Evolutionary conservation across 2,888 invertebrate genomes (phyloP).

Genomic region (Platycheirus albimanus): DNA sequence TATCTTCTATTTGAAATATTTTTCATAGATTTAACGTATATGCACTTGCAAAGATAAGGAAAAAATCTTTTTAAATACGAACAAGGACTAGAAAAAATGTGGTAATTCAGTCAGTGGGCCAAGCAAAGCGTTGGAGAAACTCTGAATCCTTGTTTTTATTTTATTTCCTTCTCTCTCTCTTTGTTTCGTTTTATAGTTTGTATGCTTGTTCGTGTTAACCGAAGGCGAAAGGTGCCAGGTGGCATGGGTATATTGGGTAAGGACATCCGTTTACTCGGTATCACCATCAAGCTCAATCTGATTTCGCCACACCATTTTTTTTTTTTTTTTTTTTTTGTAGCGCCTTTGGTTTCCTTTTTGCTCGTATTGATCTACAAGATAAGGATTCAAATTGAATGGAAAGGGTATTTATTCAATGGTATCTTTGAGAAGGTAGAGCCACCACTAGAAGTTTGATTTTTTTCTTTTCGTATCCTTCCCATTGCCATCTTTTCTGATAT

Average conservation of each 20-base stretch:
- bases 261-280: conserved; percentile 62
- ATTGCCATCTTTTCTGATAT: conserved; percentile 10
- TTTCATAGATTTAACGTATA: not conserved
- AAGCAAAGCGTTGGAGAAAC: not conserved
- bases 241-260: conserved; percentile 33
- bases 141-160: not conserved
- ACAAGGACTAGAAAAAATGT: conserved; percentile 18
- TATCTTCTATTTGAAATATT: not conserved
- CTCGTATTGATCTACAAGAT: conserved; percentile 47
- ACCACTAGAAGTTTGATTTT: conserved; percentile 5
- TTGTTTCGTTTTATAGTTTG: no score
- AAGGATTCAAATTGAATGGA: conserved; percentile 42
- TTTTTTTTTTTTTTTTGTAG: not conserved
- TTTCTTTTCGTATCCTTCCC: conserved; percentile 8
- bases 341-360: conserved; percentile 10
- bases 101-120: conserved; percentile 1
- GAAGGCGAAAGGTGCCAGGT: conserved; percentile 37
- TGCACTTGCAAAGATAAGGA: conserved; percentile 31
- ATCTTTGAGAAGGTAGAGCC: not conserved
- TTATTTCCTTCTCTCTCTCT: not conserved
- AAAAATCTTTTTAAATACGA: conserved; percentile 41
- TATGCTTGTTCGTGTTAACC: conserved; percentile 32
- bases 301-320: conserved; percentile 45
- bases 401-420: conserved; percentile 46
- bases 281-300: conserved; percentile 63